phyloP scores from a whole-genome alignment of 2,888 invertebrate species.

The Euphydryas editha region DNA sequence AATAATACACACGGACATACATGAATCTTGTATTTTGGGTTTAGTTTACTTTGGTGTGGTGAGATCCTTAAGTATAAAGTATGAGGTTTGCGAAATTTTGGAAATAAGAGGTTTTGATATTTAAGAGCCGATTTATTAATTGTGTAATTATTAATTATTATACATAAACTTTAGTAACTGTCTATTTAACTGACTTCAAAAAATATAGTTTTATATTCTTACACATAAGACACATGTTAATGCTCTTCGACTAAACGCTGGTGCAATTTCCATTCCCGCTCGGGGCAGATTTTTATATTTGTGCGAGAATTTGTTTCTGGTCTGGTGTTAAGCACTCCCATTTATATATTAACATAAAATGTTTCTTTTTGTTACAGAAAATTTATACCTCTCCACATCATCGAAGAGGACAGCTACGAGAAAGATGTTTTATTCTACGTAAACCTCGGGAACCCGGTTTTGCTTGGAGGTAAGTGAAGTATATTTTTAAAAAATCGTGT shows the following conservation, averaged over 20 bases:
- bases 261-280: no score
- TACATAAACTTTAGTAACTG: background rate
- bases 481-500: background rate
- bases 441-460: conserved; percentile 94
- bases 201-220: no score
- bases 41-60: background rate
- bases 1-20: background rate
- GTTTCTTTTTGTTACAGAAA: conserved; percentile 88
- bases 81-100: background rate
- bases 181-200: background rate
- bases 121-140: background rate
- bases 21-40: background rate
- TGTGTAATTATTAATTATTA: background rate
- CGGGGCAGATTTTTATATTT: no score
- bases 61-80: background rate
- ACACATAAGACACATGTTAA: no score
- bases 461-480: conserved; percentile 89
- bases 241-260: no score
- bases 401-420: conserved; percentile 99
- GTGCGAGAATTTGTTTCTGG: no score
- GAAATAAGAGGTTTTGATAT: background rate
- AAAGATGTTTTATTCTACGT: conserved; percentile 97
- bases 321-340: no score
- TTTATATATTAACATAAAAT: no score
- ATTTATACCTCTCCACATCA: conserved; percentile 92